A percentile compares a stretch with the other conserved stretches of the same genome.
Evolutionary conservation across 2,113 vertebrate genomes (phyloP).

Genomic region (Petromus typicus): DNA sequence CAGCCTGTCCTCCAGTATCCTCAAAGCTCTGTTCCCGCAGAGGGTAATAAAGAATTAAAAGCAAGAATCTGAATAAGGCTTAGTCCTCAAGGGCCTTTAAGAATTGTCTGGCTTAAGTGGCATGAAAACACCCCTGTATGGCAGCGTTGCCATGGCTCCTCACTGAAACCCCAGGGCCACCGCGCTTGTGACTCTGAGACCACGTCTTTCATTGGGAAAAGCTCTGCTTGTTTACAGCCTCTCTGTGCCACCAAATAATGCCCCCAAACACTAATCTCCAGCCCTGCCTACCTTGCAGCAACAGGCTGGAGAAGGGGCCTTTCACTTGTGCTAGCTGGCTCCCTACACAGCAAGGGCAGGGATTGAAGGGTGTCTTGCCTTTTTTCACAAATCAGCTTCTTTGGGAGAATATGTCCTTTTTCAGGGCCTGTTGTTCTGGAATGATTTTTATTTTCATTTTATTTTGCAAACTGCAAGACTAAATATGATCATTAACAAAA

Average conservation of each 20-base stretch:
- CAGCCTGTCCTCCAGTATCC: not conserved
- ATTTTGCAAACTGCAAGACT: not conserved
- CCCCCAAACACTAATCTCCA: not conserved
- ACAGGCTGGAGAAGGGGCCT: conserved; percentile 3
- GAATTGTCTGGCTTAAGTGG: conserved; percentile 37
- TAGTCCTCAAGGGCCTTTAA: conserved; percentile 61
- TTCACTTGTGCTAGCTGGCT: not conserved
- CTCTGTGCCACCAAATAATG: conserved; percentile 38
- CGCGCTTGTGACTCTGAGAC: not conserved
- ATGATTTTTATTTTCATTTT: not conserved
- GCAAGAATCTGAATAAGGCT: conserved; percentile 48
- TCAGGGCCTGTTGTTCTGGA: not conserved
- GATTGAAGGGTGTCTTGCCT: not conserved
- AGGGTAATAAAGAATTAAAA: conserved; percentile 24
- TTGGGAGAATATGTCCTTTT: not conserved
- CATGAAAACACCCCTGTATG: conserved; percentile 34
- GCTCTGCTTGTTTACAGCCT: not conserved
- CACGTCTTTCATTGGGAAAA: conserved; percentile 17
- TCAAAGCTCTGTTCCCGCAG: not conserved
- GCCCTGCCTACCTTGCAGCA: conserved; percentile 42
- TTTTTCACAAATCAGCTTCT: conserved; percentile 8
- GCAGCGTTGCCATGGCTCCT: not conserved
- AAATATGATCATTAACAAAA: conserved; percentile 38
- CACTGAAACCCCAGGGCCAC: not conserved
- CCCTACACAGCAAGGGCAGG: not conserved